phyloP scores from a whole-genome alignment of 2,113 vertebrate species.

The Neogobius melanostomus region DNA sequence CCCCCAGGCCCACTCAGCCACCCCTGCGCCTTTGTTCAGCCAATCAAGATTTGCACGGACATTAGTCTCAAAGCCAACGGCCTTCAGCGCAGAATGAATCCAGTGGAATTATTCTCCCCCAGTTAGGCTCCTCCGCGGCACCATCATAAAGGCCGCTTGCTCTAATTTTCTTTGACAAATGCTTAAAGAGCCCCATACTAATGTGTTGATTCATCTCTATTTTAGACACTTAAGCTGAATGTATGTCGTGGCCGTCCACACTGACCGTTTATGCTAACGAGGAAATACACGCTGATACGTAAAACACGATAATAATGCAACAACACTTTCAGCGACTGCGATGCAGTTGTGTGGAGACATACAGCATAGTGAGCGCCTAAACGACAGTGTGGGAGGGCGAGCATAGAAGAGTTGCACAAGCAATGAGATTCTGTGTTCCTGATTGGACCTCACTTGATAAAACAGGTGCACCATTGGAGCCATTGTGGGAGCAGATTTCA shows the following conservation, averaged over 20 bases:
- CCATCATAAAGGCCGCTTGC: slow-evolving; percentile 59
- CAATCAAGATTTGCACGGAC: slow-evolving; percentile 77
- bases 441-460: not conserved
- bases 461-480: slow-evolving; percentile 7
- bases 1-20: slow-evolving; percentile 74
- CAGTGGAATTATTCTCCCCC: slow-evolving; percentile 71
- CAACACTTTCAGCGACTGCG: not conserved
- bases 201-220: slow-evolving; percentile 64
- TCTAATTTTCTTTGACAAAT: slow-evolving; percentile 78
- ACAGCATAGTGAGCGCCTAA: too few relatives aligned
- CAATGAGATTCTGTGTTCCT: not conserved
- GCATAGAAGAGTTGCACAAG: not conserved
- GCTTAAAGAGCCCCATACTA: slow-evolving; percentile 69
- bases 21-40: slow-evolving; percentile 73
- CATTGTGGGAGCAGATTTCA: not conserved
- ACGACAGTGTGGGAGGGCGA: too few relatives aligned
- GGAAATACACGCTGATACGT: not conserved
- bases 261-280: slow-evolving; percentile 14
- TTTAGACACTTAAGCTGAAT: slow-evolving; percentile 43
- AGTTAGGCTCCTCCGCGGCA: slow-evolving; percentile 65
- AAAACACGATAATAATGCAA: slow-evolving; percentile 2
- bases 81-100: slow-evolving; percentile 69
- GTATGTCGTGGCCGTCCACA: slow-evolving; percentile 13
- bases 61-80: slow-evolving; percentile 78
- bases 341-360: not conserved